Evolutionary conservation across 1,140 invertebrate genomes (phyloP), one percentile per base, ranked within the genome.

Genomic region (Drosophila azteca): DNA sequence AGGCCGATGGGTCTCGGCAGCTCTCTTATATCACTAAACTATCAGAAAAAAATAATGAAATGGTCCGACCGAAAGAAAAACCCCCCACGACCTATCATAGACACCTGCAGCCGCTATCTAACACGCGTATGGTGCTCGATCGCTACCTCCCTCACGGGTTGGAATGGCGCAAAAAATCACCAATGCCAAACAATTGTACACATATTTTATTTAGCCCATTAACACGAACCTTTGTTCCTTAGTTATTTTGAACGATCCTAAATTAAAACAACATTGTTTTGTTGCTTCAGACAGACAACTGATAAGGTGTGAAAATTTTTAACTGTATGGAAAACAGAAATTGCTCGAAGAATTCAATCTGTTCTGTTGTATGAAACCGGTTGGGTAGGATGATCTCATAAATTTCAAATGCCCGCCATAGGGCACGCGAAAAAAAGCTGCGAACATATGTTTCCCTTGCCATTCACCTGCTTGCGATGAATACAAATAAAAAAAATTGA

Each of bases 141-240:
- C 31, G n/a, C n/a, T n/a, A n/a, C 22, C 49, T 44, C 22, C 24
- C 31, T 39, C 35, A 13, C 35, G 3, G 11, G 11, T 39, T 39
- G 9, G 11, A 48, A 43, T 24, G 17, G 45, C 31, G 44, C 29
- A 58, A 58, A 9, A 68, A 70, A 58, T 50, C 67, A 70, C 51
- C 67, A 51, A 69, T 57, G 50, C 66, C 51, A 52, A 54, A 46
- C 31, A 15, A 43, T 48, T 68, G 49, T 69, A 20, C 17, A 20
- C 1, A 69, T 69, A 64, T 68, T 5, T 15, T 31, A 44, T 58
- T 69, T 9, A 41, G 67, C 69, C 68, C 66, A 43, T 17, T 39
- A 24, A 59, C 53, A 7, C 8, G 26, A 29, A 15, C 11, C 22
- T 53, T 69, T 17, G 31, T 13, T 68, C n/a, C n/a, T n/a, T n/a